These are phyloP conservation scores for Heliconius eleuchia DNA, from an alignment of 1,140 invertebrate species.

Conservation along the genomic window DNA sequence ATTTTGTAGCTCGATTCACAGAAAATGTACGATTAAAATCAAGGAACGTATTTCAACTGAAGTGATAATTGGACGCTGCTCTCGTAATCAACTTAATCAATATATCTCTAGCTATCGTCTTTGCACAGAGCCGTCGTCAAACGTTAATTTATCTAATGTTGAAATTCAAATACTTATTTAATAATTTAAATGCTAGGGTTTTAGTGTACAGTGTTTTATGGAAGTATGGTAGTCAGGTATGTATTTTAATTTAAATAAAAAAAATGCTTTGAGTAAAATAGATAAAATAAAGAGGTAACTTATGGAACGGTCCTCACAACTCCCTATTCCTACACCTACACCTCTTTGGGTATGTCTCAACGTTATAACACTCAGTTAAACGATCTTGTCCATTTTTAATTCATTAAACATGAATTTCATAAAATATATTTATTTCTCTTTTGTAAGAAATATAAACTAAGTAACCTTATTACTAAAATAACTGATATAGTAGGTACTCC, in stretches of 20 bases:
- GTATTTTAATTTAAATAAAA: not conserved
- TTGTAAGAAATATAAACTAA: no score
- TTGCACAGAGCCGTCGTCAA: constrained; percentile 56
- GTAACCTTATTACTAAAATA: no score
- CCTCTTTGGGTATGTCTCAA: no score
- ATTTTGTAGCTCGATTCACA: constrained; percentile 55
- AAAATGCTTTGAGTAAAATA: not conserved
- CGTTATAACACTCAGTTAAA: no score
- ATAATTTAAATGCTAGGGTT: not conserved
- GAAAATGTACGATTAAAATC: constrained; percentile 49
- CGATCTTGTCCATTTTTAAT: no score
- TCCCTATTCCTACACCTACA: no score
- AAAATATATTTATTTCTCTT: no score
- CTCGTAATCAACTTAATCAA: constrained; percentile 66
- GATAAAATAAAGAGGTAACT: not conserved
- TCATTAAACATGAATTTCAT: no score
- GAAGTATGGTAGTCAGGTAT: not conserved
- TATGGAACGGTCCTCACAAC: no score
- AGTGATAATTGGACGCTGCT: constrained; percentile 61
- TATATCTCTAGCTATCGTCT: constrained; percentile 46
- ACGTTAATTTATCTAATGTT: constrained; percentile 75
- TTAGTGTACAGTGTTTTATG: not conserved
- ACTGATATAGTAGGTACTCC: no score
- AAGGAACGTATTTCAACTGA: constrained; percentile 44
- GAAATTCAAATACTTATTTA: constrained; percentile 31